Percentiles rank a stretch among this genome's conserved stretches.
Evolutionary conservation across 2,797 vertebrate species (phyloP).

Genomic region (Triplophysa bombifrons): DNA sequence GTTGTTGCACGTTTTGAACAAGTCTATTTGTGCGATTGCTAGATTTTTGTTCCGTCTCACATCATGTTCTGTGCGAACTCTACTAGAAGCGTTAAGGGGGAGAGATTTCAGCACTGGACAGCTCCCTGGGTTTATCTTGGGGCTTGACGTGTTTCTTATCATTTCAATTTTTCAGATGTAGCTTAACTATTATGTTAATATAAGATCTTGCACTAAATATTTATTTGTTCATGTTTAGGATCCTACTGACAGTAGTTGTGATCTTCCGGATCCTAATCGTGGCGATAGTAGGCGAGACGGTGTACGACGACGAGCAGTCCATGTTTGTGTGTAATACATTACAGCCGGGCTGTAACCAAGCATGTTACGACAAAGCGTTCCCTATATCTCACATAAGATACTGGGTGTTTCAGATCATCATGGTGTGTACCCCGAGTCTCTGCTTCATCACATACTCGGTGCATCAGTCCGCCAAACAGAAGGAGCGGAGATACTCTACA

Average conservation of each 20-base stretch:
- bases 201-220: constrained; percentile 12
- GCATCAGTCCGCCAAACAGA: constrained; percentile 91
- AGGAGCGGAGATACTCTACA: constrained; percentile 85
- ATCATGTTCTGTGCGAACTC: not conserved
- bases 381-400: too few species aligned
- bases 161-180: not conserved
- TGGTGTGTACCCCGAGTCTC: constrained; percentile 92
- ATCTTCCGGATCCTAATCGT: constrained; percentile 94
- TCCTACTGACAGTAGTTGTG: constrained; percentile 93
- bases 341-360: constrained; percentile 93
- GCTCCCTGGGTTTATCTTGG: constrained; percentile 37
- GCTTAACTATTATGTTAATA: not conserved
- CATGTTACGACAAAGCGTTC: constrained; percentile 67
- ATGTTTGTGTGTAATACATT: constrained; percentile 95
- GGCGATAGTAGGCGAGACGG: constrained; percentile 92
- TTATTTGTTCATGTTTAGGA: constrained; percentile 75
- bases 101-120: constrained; percentile 62
- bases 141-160: not conserved
- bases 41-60: not conserved
- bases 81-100: not conserved
- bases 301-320: constrained; percentile 92
- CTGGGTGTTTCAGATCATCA: constrained; percentile 75
- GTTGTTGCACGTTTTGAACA: not conserved
- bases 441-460: constrained; percentile 95
- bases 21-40: not conserved